A percentile compares a stretch with the other conserved stretches of the same genome.
phyloP scores from a whole-genome alignment of 2,797 vertebrate genomes.

The Peromyscus attwateri region DNA sequence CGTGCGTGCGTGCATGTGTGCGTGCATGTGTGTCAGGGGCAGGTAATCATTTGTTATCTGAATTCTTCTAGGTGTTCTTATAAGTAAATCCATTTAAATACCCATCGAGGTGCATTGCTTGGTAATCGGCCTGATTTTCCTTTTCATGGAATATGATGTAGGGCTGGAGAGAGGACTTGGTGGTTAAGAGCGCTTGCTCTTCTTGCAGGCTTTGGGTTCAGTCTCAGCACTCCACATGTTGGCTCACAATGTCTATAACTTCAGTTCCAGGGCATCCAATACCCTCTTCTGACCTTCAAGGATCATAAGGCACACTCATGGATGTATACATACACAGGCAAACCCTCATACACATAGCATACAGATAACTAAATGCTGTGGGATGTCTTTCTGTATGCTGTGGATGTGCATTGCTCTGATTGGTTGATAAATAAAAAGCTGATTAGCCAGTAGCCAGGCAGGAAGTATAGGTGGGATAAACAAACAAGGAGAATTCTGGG shows the following conservation, averaged over 20 bases:
- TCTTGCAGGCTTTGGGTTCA: not conserved
- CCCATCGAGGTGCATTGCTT: not conserved
- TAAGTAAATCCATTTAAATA: constrained; percentile 13
- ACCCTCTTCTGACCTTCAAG: not conserved
- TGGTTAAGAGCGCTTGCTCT: not conserved
- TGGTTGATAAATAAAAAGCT: no score
- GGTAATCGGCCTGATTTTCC: not conserved
- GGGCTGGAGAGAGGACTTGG: not conserved
- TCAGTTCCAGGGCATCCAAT: not conserved
- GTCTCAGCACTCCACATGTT: not conserved
- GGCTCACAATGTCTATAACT: not conserved
- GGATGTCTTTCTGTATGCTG: no score
- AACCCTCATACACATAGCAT: not conserved
- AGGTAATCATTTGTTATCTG: not conserved
- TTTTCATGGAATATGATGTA: not conserved
- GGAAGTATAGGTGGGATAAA: no score
- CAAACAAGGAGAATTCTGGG: no score
- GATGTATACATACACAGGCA: not conserved
- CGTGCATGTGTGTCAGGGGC: not conserved
- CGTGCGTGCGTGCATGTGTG: no score
- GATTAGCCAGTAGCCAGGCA: no score
- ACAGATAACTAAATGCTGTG: not conserved
- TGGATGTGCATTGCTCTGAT: no score
- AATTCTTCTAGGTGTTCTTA: not conserved
- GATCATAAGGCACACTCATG: not conserved